Conservation (phyloP, 2,113 vertebrate genomes). For the Pantherophis guttatus region DNA sequence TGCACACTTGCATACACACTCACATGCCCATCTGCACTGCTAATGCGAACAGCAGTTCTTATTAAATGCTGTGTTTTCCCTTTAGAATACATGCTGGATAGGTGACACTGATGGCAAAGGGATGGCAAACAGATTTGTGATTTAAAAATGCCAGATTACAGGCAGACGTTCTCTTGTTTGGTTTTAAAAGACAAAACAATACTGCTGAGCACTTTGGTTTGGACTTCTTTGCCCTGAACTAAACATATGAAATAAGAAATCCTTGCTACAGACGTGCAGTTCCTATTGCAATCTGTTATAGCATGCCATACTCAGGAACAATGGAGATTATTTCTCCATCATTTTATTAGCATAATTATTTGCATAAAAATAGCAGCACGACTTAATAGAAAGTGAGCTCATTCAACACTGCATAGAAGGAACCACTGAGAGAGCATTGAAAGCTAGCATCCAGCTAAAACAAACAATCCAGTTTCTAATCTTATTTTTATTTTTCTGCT, state of each 20-base stretch:
- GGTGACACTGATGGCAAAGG: not conserved
- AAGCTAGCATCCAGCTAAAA: conserved; percentile 23
- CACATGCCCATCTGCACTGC: conserved; percentile 31
- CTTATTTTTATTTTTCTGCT: not conserved
- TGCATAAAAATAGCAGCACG: conserved; percentile 50
- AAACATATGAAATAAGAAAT: conserved; percentile 16
- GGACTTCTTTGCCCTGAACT: not conserved
- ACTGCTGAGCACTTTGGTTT: conserved; percentile 8
- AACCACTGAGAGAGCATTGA: conserved; percentile 16
- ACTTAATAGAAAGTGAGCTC: conserved; percentile 35
- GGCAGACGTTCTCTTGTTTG: not conserved
- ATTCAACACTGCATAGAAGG: not conserved
- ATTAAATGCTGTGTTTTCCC: conserved; percentile 32
- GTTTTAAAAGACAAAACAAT: not conserved
- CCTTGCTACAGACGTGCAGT: not conserved
- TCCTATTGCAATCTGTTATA: conserved; percentile 35
- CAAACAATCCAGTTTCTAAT: not conserved
- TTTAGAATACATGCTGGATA: conserved; percentile 11
- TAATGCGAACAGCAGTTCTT: conserved; percentile 42
- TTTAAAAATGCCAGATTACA: conserved; percentile 13
- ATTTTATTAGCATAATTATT: conserved; percentile 51
- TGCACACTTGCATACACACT: not conserved
- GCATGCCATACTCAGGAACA: conserved; percentile 15
- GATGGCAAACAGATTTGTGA: conserved; percentile 40
- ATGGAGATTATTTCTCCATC: conserved; percentile 34